These are phyloP conservation scores for Anodontia alba DNA, from an alignment of 2,888 invertebrate genomes.

Conservation along the genomic window DNA sequence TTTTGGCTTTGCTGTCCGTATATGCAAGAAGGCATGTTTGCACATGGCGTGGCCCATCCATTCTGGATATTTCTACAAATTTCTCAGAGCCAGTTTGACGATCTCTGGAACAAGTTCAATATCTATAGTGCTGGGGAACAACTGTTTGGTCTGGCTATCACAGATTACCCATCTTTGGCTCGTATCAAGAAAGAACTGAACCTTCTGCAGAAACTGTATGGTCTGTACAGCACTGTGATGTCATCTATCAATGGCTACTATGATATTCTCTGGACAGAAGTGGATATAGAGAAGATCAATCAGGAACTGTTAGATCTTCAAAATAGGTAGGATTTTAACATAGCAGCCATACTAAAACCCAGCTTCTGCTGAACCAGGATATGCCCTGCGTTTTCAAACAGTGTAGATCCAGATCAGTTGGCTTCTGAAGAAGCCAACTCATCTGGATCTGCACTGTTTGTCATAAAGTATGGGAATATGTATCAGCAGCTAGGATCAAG, in stretches of 20 bases:
- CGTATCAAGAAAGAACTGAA: constrained; percentile 82
- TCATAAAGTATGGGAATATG: no score
- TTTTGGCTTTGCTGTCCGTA: no score
- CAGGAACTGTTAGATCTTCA: constrained; percentile 82
- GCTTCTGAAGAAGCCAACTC: no score
- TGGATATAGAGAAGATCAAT: constrained; percentile 84
- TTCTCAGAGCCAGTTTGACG: constrained; percentile 81
- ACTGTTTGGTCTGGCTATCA: constrained; percentile 82
- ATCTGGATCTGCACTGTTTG: no score
- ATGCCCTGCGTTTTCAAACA: no score
- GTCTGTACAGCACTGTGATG: constrained; percentile 83
- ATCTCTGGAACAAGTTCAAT: constrained; percentile 80
- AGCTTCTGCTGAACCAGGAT: no score
- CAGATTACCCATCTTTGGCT: constrained; percentile 80
- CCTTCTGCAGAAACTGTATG: constrained; percentile 83
- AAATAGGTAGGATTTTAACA: constrained; percentile 76
- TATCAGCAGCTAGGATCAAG: no score
- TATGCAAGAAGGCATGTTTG: no score
- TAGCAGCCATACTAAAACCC: no score
- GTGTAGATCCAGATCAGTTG: no score
- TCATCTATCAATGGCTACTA: constrained; percentile 83
- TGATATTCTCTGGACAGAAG: constrained; percentile 84
- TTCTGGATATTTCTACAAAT: no score
- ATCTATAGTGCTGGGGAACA: constrained; percentile 84
- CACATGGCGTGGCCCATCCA: no score